Evolutionary conservation across 2,888 invertebrate species (phyloP).

Genomic region (Ditula angustiorana): DNA sequence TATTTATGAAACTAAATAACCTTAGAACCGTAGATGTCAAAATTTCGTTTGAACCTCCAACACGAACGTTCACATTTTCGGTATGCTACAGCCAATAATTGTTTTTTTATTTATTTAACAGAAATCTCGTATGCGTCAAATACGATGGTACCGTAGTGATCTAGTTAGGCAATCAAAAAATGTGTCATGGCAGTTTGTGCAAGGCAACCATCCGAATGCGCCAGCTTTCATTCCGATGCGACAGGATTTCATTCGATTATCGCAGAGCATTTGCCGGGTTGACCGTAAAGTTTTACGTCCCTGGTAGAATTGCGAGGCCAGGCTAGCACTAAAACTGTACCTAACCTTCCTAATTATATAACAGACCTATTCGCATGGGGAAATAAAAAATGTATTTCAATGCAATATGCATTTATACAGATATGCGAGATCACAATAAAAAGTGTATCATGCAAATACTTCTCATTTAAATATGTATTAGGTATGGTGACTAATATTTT

Average conservation of each 20-base stretch:
- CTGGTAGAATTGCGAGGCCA: conserved; percentile 48
- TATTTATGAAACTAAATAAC: no score
- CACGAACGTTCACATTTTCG: not conserved
- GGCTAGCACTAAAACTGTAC: conserved; percentile 50
- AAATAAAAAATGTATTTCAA: not conserved
- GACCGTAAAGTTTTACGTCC: conserved; percentile 59
- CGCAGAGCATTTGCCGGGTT: conserved; percentile 44
- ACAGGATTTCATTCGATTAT: conserved; percentile 49
- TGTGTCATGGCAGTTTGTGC: conserved; percentile 24
- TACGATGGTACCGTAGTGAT: conserved; percentile 3
- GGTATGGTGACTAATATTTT: no score
- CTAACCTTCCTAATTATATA: conserved; percentile 48
- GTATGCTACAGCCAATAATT: not conserved
- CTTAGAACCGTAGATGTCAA: no score
- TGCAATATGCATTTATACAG: no score
- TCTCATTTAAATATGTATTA: no score
- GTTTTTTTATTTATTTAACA: not conserved
- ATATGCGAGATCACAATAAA: no score
- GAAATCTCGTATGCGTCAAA: conserved; percentile 20
- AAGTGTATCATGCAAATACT: no score
- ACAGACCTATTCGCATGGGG: conserved; percentile 44
- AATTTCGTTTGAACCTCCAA: no score
- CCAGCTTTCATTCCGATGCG: conserved; percentile 14
- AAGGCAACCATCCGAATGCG: conserved; percentile 13
- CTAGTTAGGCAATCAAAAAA: conserved; percentile 28